Percentiles rank a stretch among this genome's conserved stretches.
Evolutionary conservation across 53 echinoderm and acorn worm genomes (phyloP).

Genomic region (Holothuria scabra): DNA sequence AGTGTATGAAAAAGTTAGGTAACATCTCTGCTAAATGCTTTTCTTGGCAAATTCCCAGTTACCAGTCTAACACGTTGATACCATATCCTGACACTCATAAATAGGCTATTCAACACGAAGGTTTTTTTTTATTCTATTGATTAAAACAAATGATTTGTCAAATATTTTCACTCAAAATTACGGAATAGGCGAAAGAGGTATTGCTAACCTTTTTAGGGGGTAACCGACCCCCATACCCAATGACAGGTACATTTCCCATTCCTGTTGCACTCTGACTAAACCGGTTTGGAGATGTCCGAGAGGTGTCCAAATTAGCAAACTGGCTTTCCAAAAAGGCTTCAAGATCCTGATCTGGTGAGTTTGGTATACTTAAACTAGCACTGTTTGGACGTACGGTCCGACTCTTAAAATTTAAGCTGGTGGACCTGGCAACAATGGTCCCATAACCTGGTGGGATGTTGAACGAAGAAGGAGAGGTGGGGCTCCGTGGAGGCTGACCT

Average conservation of each 20-base stretch:
- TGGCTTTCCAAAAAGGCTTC: constrained; percentile 75
- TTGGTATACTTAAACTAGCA: constrained; percentile 72
- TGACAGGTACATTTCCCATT: constrained; percentile 97
- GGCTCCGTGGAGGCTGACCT: constrained; percentile 39
- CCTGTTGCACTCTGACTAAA: constrained; percentile 73
- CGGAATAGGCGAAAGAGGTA: too few relatives aligned
- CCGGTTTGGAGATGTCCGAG: constrained; percentile 57
- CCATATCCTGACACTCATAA: too few relatives aligned
- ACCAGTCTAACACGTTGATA: too few relatives aligned
- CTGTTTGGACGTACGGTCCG: constrained; percentile 72
- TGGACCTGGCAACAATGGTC: constrained; percentile 77
- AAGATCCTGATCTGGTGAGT: constrained; percentile 83
- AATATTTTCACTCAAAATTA: too few relatives aligned
- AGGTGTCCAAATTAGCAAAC: constrained; percentile 72
- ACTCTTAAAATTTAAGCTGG: constrained; percentile 86
- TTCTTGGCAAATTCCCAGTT: too few relatives aligned
- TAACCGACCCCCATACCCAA: constrained; percentile 78
- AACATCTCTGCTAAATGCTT: too few relatives aligned
- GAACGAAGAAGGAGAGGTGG: constrained; percentile 23
- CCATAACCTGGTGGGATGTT: constrained; percentile 67
- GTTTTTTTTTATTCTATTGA: too few relatives aligned
- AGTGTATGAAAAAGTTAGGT: too few relatives aligned
- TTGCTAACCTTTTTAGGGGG: constrained; percentile 82
- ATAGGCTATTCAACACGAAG: too few relatives aligned
- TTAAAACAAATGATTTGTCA: too few relatives aligned